Conservation (phyloP, 2,113 vertebrate species). For the Motacilla alba region DNA sequence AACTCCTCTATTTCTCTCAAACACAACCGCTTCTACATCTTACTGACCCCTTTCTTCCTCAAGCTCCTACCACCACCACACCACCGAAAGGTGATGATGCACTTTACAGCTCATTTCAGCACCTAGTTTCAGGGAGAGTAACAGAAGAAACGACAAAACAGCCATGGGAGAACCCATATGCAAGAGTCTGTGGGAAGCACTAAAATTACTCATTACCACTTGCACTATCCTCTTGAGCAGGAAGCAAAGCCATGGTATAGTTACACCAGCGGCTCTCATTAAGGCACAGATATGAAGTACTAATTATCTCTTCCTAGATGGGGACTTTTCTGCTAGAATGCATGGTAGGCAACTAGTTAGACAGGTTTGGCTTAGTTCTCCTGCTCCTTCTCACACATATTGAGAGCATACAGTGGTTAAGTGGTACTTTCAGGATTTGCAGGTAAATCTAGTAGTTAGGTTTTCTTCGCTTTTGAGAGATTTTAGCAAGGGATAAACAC, state of each 20-base stretch:
- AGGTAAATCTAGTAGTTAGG: neutral
- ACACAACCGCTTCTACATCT: neutral
- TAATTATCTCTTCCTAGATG: neutral
- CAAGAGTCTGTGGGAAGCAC: neutral
- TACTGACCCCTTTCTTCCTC: neutral
- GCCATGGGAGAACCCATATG: neutral
- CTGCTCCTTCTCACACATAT: neutral
- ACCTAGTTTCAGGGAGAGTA: neutral
- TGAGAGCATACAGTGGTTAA: neutral
- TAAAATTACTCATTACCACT: neutral
- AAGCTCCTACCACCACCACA: neutral
- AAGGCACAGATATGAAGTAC: neutral
- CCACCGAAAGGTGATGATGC: neutral
- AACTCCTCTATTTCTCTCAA: neutral
- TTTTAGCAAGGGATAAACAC: neutral
- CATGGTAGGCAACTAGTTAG: neutral
- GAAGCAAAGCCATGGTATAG: fast-evolving
- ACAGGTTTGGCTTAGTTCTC: neutral
- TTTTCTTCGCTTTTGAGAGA: neutral
- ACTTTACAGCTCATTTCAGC: neutral
- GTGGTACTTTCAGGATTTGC: neutral
- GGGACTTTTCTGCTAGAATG: neutral
- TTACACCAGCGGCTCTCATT: neutral
- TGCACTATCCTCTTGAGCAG: neutral
- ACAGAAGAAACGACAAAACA: neutral